Evolutionary conservation across 2,797 vertebrate species (phyloP).

Genomic region (Carduelis carduelis): DNA sequence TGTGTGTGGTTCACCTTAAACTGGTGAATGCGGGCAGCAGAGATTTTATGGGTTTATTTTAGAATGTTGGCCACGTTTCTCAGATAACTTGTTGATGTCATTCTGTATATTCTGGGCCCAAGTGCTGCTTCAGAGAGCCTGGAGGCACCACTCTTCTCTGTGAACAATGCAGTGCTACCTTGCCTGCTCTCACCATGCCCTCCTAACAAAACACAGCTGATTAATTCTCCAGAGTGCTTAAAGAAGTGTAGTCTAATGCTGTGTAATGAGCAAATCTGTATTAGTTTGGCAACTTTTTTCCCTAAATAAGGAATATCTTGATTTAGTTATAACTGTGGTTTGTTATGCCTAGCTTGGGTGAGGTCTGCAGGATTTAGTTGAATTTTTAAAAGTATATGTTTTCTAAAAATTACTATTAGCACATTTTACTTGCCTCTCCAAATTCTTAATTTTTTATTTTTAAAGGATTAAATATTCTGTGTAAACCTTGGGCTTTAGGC

Average conservation of each 20-base stretch:
- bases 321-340: background rate
- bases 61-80: slow-evolving; percentile 12
- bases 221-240: background rate
- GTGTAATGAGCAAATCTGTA: background rate
- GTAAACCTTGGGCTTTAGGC: background rate
- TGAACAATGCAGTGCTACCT: background rate
- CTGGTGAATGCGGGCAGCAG: background rate
- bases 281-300: background rate
- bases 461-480: background rate
- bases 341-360: background rate
- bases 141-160: background rate
- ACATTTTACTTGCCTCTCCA: background rate
- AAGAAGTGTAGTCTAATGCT: background rate
- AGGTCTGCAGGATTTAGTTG: background rate
- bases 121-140: background rate
- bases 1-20: background rate
- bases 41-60: slow-evolving; percentile 1
- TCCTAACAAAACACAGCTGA: background rate
- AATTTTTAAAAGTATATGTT: background rate
- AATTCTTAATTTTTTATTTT: background rate
- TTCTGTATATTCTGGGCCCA: background rate
- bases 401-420: background rate
- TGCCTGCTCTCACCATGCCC: background rate
- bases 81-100: slow-evolving; percentile 38
- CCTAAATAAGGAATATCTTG: background rate